Base-by-base conservation (phyloP, 2,797 vertebrate species). In the Oryzias sinensis region DNA sequence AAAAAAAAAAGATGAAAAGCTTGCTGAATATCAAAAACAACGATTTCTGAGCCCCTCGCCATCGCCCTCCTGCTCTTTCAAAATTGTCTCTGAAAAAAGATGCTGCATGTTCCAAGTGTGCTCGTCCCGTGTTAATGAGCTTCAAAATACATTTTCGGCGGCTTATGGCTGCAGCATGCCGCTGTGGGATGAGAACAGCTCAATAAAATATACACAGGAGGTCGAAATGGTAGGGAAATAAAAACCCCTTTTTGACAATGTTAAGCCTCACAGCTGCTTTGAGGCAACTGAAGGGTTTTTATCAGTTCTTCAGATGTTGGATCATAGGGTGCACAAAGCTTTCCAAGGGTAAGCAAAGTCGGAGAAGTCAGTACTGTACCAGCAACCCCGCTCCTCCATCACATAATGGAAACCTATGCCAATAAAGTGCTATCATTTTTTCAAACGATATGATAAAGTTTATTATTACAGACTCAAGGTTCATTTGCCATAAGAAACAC, bases 171-270 rank as follows among this genome's bases (percentile, higher is more conserved):
- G 81, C 72, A 13, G 76, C 20, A 56, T 79, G 63, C 75, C 73
- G 71, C 88, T 66, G 80, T 85, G 85, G 91, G 92, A 92, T 92
- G 90, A 92, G 90, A 92, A 75, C 85, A 80, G 92, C 89, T 93
- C 92, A 92, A 93, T 93, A 93, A 93, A 92, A 93, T 92, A 93
- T 92, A 92, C 92, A 92, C 90, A 89, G 89, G 90, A 92, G 92
- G 92, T 92, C 87, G 89, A 92, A 89, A 87, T 77, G 81, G 83
- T 83, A 80, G 87, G 87, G 88, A 88, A 90, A 90, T 89, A 88
- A 91, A 91, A 90, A 87, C 33, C 77, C 86, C 92, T 92, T 93
- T 93, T 93, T 93, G 92, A 93, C 92, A 93, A 93, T 84, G 91
- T 93, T 93, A 93, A 93, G 89, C 92, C 90, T 70, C 52, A 67